Conservation (phyloP, 2,113 vertebrate genomes). For the Silurus asotus region DNA sequence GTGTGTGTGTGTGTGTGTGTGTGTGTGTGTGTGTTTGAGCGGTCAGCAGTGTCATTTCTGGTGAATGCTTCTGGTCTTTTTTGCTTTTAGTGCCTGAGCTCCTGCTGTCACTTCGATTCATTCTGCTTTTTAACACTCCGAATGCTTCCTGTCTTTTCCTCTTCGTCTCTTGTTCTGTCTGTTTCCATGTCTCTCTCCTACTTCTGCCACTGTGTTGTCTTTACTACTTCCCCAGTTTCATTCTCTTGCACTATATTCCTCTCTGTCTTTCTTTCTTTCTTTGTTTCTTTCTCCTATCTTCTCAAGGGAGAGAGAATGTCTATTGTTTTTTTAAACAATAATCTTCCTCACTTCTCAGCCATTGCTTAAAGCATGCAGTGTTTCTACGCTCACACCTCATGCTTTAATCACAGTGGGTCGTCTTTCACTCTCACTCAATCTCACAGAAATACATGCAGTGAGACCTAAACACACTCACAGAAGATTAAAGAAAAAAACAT, state of each 20-base stretch:
- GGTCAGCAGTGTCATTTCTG: slow-evolving; percentile 28
- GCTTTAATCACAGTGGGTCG: slow-evolving; percentile 65
- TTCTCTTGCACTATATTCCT: not conserved
- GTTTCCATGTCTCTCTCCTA: not conserved
- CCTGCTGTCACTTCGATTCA: slow-evolving; percentile 35
- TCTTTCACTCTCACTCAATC: slow-evolving; percentile 5
- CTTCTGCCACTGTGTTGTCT: slow-evolving; percentile 44
- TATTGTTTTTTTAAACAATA: slow-evolving; percentile 64
- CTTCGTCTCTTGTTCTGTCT: slow-evolving; percentile 1
- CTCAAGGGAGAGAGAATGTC: slow-evolving; percentile 48
- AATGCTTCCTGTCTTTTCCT: not conserved
- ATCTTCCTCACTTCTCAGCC: slow-evolving; percentile 50
- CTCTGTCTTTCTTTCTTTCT: slow-evolving; percentile 21
- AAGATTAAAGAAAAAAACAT: not conserved
- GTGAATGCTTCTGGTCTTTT: slow-evolving; percentile 1
- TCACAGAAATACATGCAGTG: slow-evolving; percentile 36
- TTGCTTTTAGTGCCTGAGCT: slow-evolving; percentile 12
- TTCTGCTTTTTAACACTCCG: not conserved
- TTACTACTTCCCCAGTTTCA: not conserved
- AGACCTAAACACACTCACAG: slow-evolving; percentile 3
- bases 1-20: slow-evolving; percentile 28
- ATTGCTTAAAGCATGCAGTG: slow-evolving; percentile 61
- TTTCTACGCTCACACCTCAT: slow-evolving; percentile 60
- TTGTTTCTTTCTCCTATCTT: not conserved
- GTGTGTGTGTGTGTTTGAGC: slow-evolving; percentile 9